Evolutionary conservation across 1,140 invertebrate species (phyloP).

Genomic region (Drosophila kurseongensis): DNA sequence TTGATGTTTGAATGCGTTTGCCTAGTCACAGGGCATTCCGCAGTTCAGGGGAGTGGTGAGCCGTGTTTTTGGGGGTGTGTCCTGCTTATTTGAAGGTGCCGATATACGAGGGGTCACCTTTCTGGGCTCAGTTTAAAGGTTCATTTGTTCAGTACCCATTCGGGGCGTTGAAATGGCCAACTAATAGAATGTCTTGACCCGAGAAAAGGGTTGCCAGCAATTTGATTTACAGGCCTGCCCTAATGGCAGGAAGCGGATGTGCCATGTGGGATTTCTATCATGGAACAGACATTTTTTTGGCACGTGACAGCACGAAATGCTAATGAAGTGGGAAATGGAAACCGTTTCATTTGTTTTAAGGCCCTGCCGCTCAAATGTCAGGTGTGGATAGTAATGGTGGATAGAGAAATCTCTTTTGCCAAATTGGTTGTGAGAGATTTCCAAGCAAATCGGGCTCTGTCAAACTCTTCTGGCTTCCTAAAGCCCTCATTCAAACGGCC

Average conservation of each 20-base stretch:
- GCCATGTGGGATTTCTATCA: constrained; percentile 21
- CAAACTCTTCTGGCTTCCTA: constrained; percentile 12
- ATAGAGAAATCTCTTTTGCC: constrained; percentile 23
- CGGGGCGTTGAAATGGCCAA: constrained; percentile 77
- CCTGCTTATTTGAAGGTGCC: constrained; percentile 32
- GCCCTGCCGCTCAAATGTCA: constrained; percentile 15
- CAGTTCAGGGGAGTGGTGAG: background rate
- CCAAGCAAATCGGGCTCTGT: constrained; percentile 1
- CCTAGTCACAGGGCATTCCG: constrained; percentile 34
- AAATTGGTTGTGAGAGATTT: constrained; percentile 35
- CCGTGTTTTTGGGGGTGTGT: constrained; percentile 46
- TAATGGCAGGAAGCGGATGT: constrained; percentile 52
- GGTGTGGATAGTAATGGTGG: constrained; percentile 16
- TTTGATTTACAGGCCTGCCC: constrained; percentile 50
- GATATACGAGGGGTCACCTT: constrained; percentile 43
- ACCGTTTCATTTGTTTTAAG: constrained; percentile 43
- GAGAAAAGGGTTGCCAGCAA: constrained; percentile 56
- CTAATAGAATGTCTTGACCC: constrained; percentile 65
- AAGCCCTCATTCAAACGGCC: constrained; percentile 55
- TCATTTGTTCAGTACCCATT: constrained; percentile 44
- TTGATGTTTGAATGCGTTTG: constrained; percentile 74
- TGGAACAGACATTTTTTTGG: constrained; percentile 12
- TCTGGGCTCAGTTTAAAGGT: constrained; percentile 57
- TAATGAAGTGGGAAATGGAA: constrained; percentile 47
- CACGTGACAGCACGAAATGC: constrained; percentile 48